Conservation (phyloP, 2,888 invertebrate species). For the Lasioglossum pauxillum region DNA sequence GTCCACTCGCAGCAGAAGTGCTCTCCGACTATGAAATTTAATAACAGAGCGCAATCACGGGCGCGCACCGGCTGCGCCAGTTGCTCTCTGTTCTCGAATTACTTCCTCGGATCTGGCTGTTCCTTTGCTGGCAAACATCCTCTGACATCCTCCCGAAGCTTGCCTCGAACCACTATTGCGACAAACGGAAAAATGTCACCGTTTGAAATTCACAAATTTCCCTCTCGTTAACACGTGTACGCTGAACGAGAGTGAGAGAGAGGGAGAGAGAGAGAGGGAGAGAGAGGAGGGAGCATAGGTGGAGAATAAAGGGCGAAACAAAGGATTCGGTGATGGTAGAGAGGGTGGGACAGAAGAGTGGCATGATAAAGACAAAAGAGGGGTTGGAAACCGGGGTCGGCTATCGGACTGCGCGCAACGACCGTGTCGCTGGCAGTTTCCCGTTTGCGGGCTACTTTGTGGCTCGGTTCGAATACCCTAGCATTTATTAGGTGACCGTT, state of each 20-base stretch:
- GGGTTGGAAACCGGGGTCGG: constrained; percentile 45
- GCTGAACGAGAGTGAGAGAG: not conserved
- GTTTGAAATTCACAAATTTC: not conserved
- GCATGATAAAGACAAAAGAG: constrained; percentile 42
- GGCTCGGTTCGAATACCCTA: constrained; percentile 73
- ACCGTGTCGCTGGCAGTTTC: constrained; percentile 76
- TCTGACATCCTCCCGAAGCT: not conserved
- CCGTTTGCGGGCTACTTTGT: constrained; percentile 78
- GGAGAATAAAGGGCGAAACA: constrained; percentile 12
- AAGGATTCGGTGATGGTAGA: not conserved
- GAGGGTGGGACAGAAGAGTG: not conserved
- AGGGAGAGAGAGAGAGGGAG: not conserved
- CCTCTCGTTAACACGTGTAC: constrained; percentile 34
- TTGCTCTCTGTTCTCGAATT: not conserved
- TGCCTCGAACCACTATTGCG: not conserved
- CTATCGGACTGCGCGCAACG: constrained; percentile 74
- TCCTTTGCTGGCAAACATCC: not conserved
- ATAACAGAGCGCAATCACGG: not conserved
- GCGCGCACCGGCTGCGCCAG: not conserved
- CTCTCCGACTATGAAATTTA: constrained; percentile 1
- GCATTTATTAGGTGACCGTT: constrained; percentile 74
- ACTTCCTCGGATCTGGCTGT: not conserved
- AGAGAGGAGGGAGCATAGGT: too few relatives aligned
- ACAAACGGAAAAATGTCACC: not conserved
- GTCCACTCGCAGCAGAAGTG: not conserved